Percentiles rank a stretch among this genome's conserved stretches.
phyloP scores from a whole-genome alignment of 2,797 vertebrate genomes.

The Tapera naevia region DNA sequence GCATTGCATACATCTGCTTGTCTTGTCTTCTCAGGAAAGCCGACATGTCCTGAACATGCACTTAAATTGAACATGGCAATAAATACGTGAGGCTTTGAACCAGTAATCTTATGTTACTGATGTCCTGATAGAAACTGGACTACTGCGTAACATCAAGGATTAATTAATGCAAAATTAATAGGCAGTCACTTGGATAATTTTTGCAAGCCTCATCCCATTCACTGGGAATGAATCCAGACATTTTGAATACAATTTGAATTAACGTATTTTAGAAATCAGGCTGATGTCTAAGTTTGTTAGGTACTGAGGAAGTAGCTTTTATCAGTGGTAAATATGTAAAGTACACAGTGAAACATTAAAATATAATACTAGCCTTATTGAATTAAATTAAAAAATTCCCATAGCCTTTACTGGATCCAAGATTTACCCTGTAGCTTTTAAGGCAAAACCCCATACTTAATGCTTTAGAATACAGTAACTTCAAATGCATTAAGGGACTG shows the following conservation, averaged over 20 bases:
- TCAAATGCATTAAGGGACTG: neutral
- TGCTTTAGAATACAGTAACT: neutral
- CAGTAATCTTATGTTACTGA: slow-evolving; percentile 53
- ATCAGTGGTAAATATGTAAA: neutral
- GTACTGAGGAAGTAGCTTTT: neutral
- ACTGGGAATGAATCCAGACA: neutral
- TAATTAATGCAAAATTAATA: slow-evolving; percentile 25
- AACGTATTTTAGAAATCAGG: neutral
- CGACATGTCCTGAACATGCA: slow-evolving; percentile 49
- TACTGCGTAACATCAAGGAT: slow-evolving; percentile 6
- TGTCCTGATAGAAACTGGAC: slow-evolving; percentile 62
- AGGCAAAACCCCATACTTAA: neutral
- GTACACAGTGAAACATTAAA: neutral
- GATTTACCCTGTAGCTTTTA: neutral
- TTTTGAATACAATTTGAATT: slow-evolving; percentile 10
- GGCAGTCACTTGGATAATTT: slow-evolving; percentile 14
- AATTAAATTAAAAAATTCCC: neutral
- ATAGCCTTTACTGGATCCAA: neutral
- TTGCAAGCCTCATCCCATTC: slow-evolving; percentile 32
- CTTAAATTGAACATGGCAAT: slow-evolving; percentile 48
- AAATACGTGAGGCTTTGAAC: slow-evolving; percentile 36
- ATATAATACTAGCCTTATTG: neutral
- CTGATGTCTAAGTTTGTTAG: neutral
- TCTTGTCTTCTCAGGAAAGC: slow-evolving; percentile 79
- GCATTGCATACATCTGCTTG: slow-evolving; percentile 96